Evolutionary conservation across 2,797 vertebrate genomes (phyloP).

Genomic region (Lutjanus argentimaculatus): DNA sequence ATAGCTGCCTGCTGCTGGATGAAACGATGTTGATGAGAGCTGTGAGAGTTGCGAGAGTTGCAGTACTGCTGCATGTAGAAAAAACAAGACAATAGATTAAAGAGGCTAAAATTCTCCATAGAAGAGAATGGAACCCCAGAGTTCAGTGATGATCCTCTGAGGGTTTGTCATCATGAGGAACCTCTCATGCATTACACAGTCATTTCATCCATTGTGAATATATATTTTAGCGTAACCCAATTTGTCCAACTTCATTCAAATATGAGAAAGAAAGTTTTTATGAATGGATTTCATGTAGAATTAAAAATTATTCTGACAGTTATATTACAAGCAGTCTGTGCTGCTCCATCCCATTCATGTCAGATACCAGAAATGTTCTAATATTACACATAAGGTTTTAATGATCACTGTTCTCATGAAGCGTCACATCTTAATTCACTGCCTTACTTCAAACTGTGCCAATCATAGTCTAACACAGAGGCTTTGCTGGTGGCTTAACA

Average conservation of each 20-base stretch:
- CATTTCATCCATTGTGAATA: not conserved
- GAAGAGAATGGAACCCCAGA: too few species aligned
- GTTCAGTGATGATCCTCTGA: not conserved
- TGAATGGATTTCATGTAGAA: not conserved
- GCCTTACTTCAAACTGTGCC: not conserved
- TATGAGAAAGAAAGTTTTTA: not conserved
- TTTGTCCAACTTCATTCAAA: not conserved
- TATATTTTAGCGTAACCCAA: not conserved
- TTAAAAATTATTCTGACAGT: not conserved
- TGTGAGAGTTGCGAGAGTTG: too few species aligned
- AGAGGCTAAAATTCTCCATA: too few species aligned
- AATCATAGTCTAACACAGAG: not conserved
- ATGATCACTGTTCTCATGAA: not conserved
- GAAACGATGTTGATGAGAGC: not conserved
- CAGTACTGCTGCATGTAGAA: too few species aligned
- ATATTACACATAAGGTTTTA: not conserved
- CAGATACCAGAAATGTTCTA: not conserved
- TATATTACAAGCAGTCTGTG: not conserved
- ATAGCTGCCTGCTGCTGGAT: not conserved
- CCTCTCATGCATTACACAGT: not conserved
- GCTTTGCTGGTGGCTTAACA: not conserved
- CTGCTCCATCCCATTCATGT: too few species aligned
- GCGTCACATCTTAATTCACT: not conserved
- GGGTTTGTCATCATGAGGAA: not conserved
- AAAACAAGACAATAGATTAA: too few species aligned